Conservation (phyloP, 1,140 invertebrate species). For the Rhynchophorus ferrugineus region DNA sequence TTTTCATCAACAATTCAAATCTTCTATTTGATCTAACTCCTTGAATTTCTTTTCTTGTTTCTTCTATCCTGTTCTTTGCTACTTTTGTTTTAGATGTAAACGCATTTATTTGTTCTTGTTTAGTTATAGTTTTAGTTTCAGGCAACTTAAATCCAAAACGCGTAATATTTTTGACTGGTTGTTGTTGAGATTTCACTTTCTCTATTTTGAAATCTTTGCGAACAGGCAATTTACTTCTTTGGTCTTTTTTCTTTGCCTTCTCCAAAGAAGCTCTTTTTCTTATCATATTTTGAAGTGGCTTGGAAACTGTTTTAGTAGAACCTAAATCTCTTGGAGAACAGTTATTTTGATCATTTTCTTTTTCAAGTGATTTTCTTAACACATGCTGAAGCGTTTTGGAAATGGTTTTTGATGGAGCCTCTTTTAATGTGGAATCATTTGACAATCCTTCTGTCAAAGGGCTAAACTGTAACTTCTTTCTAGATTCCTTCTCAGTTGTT, state of each 20-base stretch:
- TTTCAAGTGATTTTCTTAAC: too few relatives aligned
- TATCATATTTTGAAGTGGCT: neutral
- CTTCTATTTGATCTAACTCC: conserved; percentile 23
- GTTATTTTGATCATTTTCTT: too few relatives aligned
- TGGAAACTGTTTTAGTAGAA: neutral
- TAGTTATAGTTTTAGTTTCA: neutral
- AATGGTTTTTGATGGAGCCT: too few relatives aligned
- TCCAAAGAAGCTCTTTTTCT: neutral
- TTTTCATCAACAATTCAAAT: conserved; percentile 26
- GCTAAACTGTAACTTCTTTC: conserved; percentile 1
- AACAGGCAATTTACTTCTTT: neutral
- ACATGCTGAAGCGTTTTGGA: too few relatives aligned
- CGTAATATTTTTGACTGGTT: neutral
- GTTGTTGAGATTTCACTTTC: neutral
- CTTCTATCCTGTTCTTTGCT: conserved; percentile 7
- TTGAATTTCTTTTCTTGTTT: conserved; percentile 12
- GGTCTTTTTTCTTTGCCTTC: neutral
- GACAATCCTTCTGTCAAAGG: neutral
- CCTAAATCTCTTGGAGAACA: too few relatives aligned
- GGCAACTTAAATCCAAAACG: conserved; percentile 11
- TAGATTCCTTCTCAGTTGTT: conserved; percentile 2
- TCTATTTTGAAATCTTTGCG: neutral
- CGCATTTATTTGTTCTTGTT: conserved; percentile 9
- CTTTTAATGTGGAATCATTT: neutral
- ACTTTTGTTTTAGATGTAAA: conserved; percentile 14